These are phyloP conservation scores for Sinocyclocheilus grahami DNA, from an alignment of 2,113 vertebrate species.

Conservation along the genomic window DNA sequence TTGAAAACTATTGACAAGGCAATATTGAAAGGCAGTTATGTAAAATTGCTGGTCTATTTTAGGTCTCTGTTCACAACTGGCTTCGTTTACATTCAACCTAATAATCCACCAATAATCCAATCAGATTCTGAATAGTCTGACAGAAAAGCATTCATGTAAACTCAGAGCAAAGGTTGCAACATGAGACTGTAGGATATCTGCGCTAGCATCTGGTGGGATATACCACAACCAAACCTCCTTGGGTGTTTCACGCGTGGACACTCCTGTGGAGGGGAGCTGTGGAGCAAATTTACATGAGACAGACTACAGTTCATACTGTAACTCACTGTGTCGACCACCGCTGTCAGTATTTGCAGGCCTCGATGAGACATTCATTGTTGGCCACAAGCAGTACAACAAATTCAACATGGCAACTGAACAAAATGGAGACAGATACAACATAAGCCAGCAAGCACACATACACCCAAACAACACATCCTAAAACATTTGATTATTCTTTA, in stretches of 20 bases:
- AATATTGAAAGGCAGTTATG: not conserved
- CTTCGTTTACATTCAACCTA: not conserved
- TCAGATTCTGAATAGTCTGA: not conserved
- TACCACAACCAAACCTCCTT: not conserved
- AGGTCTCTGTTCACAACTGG: not conserved
- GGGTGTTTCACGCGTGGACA: not conserved
- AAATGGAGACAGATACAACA: not conserved
- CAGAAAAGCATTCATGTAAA: not conserved
- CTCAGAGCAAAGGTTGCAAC: slow-evolving; percentile 22
- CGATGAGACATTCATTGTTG: not conserved
- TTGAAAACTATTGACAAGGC: not conserved
- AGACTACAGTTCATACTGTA: not conserved
- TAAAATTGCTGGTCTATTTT: not conserved
- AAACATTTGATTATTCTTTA: not conserved
- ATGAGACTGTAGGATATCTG: slow-evolving; percentile 38
- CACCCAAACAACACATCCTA: not conserved
- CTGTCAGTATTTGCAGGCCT: not conserved
- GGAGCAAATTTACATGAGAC: not conserved
- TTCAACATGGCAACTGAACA: not conserved
- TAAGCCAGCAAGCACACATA: not conserved
- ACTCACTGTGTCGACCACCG: not conserved
- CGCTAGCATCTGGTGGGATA: slow-evolving; percentile 8
- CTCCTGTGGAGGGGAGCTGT: not conserved
- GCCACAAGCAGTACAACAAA: not conserved
- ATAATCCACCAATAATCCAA: not conserved